phyloP scores from a whole-genome alignment of 2,797 vertebrate species.

The Vultur gryphus region DNA sequence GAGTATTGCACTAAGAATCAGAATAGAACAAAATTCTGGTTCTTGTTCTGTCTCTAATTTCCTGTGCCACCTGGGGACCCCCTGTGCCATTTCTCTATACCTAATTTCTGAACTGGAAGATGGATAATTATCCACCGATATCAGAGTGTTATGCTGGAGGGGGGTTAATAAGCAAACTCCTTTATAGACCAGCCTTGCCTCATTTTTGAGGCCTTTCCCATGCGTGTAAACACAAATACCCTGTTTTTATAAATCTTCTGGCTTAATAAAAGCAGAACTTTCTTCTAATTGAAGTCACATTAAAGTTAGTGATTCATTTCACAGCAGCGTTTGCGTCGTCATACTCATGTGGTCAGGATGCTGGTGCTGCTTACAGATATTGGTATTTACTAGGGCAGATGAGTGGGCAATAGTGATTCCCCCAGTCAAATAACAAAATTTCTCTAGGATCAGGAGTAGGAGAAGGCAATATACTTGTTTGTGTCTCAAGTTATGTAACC shows the following conservation, averaged over 20 bases:
- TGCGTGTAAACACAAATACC: neutral
- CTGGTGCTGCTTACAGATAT: neutral
- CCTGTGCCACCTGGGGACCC: neutral
- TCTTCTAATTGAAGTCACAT: neutral
- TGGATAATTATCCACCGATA: neutral
- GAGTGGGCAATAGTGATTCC: neutral
- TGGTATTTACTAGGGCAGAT: neutral
- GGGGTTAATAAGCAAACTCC: neutral
- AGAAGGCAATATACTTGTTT: neutral
- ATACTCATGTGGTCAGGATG: neutral
- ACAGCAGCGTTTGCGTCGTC: rapidly evolving
- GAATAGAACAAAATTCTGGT: neutral
- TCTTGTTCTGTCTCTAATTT: neutral
- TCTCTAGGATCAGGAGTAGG: neutral
- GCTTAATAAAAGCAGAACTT: neutral
- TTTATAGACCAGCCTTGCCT: neutral
- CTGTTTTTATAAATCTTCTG: neutral
- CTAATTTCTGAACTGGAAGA: neutral
- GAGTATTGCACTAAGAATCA: neutral
- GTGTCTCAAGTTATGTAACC: neutral
- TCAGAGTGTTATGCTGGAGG: neutral
- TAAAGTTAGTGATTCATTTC: neutral
- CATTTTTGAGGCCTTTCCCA: neutral
- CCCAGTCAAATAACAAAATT: neutral
- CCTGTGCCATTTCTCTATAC: neutral